Conservation (phyloP, 2,113 vertebrate species). For the Agapornis roseicollis region DNA sequence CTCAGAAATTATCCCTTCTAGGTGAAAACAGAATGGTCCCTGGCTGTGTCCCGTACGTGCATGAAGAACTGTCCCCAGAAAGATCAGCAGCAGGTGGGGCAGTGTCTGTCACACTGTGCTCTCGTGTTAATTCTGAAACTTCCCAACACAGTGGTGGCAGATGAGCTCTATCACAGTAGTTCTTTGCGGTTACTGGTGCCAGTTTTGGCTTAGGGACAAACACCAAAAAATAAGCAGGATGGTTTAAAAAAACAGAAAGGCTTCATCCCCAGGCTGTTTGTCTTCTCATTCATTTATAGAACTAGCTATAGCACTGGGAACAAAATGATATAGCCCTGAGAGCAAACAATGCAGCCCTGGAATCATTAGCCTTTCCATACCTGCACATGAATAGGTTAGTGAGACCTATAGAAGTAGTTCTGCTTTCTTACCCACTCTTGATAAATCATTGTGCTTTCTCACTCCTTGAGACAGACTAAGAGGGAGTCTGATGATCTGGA, state of each 20-base stretch:
- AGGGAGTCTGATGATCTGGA: neutral
- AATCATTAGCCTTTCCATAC: neutral
- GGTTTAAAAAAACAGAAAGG: neutral
- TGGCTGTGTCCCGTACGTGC: neutral
- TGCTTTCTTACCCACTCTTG: neutral
- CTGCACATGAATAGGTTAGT: neutral
- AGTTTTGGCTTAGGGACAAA: neutral
- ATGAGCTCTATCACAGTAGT: neutral
- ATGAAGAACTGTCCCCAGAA: neutral
- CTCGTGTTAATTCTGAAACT: neutral
- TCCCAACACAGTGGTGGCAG: neutral
- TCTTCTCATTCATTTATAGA: neutral
- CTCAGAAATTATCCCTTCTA: neutral
- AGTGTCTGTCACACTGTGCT: rapidly evolving
- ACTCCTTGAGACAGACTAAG: neutral
- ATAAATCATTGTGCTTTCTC: neutral
- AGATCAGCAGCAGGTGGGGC: neutral
- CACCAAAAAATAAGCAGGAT: neutral
- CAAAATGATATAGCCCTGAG: neutral
- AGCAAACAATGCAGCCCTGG: neutral
- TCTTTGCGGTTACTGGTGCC: neutral
- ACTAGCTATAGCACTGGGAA: neutral
- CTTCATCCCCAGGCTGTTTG: neutral
- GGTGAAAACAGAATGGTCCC: neutral
- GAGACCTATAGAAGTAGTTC: neutral